Evolutionary conservation across 2,888 invertebrate species (phyloP).

Genomic region (Biston betularia): DNA sequence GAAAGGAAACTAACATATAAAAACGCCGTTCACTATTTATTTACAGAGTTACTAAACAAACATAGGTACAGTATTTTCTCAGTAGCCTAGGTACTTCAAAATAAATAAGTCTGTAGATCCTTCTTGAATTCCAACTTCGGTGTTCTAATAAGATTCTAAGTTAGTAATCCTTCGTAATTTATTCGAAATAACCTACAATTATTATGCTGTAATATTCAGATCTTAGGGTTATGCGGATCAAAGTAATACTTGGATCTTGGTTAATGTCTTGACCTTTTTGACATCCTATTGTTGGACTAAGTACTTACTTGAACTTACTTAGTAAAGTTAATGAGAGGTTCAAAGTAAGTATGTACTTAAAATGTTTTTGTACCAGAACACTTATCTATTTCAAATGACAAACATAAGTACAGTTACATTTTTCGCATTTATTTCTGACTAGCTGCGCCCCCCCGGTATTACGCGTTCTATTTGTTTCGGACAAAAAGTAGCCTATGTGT

Average conservation of each 20-base stretch:
- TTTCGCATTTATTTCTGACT: no score
- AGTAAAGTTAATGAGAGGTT: background rate
- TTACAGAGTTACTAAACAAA: no score
- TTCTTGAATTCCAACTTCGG: slow-evolving; percentile 21
- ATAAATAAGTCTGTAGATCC: slow-evolving; percentile 17
- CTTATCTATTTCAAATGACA: no score
- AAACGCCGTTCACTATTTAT: no score
- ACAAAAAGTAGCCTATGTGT: no score
- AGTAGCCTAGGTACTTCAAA: slow-evolving; percentile 19
- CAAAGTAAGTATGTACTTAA: background rate
- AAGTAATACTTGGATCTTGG: slow-evolving; percentile 26
- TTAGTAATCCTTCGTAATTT: slow-evolving; percentile 53
- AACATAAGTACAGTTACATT: no score
- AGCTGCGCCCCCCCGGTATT: no score
- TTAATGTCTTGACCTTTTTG: slow-evolving; percentile 16
- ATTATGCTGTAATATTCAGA: slow-evolving; percentile 53
- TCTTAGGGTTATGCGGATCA: slow-evolving; percentile 46
- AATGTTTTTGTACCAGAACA: background rate
- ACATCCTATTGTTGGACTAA: background rate
- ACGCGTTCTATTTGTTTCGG: no score
- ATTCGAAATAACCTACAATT: slow-evolving; percentile 54
- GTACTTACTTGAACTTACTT: no score
- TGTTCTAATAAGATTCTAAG: slow-evolving; percentile 45
- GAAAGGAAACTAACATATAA: no score
- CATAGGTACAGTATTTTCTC: background rate